A percentile compares a stretch with the other conserved stretches of the same genome.
Conservation (phyloP, 1,140 invertebrate species). For the Vanessa tameamea region DNA sequence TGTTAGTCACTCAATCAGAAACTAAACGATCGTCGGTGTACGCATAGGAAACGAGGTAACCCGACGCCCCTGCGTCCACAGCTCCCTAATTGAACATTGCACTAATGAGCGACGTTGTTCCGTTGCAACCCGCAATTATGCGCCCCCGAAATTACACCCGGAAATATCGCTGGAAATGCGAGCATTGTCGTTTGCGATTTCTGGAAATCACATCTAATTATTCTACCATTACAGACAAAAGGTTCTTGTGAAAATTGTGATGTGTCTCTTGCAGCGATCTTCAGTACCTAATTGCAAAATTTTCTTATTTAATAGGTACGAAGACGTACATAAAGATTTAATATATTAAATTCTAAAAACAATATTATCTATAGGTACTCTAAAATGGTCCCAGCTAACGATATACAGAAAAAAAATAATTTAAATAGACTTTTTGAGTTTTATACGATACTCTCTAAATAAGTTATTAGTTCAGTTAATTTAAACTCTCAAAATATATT, state of each 20-base stretch:
- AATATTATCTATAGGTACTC: too few species aligned
- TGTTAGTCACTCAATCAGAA: slow-evolving; percentile 31
- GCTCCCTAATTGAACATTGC: slow-evolving; percentile 59
- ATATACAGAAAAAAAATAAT: too few species aligned
- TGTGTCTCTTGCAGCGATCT: too few species aligned
- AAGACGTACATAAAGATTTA: too few species aligned
- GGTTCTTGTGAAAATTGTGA: neutral
- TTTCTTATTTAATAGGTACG: neutral
- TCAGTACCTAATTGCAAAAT: too few species aligned
- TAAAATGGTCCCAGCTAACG: too few species aligned
- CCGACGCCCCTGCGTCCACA: slow-evolving; percentile 40
- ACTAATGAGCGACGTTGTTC: slow-evolving; percentile 75
- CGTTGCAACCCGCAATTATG: slow-evolving; percentile 70
- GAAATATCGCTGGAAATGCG: slow-evolving; percentile 64
- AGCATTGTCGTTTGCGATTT: slow-evolving; percentile 54
- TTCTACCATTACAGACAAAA: slow-evolving; percentile 12
- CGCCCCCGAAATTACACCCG: slow-evolving; percentile 69
- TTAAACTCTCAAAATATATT: too few species aligned
- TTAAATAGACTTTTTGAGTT: too few species aligned
- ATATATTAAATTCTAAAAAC: too few species aligned
- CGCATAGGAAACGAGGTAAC: slow-evolving; percentile 39
- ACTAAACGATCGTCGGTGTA: slow-evolving; percentile 28
- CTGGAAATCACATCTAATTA: slow-evolving; percentile 57
- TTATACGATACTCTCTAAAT: too few species aligned
- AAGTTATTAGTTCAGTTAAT: too few species aligned